phyloP scores from a whole-genome alignment of 2,888 invertebrate genomes.

The Drosophila demipolita region DNA sequence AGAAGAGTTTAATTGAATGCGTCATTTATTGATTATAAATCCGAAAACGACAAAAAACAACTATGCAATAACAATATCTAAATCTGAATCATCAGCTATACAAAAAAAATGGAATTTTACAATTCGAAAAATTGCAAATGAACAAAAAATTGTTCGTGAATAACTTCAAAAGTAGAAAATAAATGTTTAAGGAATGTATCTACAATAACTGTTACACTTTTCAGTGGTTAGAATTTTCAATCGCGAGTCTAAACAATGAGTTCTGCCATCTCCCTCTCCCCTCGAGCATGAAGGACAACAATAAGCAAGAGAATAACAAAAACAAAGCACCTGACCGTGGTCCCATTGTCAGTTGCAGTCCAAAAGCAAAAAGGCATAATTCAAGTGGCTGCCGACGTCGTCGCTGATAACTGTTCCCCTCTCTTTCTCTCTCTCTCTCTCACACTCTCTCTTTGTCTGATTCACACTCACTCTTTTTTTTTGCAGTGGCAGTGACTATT shows the following conservation, averaged over 20 bases:
- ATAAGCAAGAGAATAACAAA: background rate
- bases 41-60: slow-evolving; percentile 14
- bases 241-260: background rate
- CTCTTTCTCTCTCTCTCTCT: background rate
- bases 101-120: background rate
- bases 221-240: background rate
- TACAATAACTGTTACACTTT: background rate
- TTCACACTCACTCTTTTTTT: background rate
- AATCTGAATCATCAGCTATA: slow-evolving; percentile 36
- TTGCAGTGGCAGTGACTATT: slow-evolving; percentile 23
- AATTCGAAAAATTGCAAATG: background rate
- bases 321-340: slow-evolving; percentile 22
- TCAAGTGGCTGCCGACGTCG: slow-evolving; percentile 12
- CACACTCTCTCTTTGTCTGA: background rate
- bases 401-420: slow-evolving; percentile 29
- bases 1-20: background rate
- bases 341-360: slow-evolving; percentile 19
- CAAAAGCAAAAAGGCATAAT: background rate
- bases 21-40: slow-evolving; percentile 23
- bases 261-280: background rate
- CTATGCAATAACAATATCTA: slow-evolving; percentile 1
- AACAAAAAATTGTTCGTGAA: background rate
- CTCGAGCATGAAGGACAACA: background rate
- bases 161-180: background rate
- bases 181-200: background rate